Conservation (phyloP, 1,140 invertebrate genomes). For the Leptonema lineaticorne region DNA sequence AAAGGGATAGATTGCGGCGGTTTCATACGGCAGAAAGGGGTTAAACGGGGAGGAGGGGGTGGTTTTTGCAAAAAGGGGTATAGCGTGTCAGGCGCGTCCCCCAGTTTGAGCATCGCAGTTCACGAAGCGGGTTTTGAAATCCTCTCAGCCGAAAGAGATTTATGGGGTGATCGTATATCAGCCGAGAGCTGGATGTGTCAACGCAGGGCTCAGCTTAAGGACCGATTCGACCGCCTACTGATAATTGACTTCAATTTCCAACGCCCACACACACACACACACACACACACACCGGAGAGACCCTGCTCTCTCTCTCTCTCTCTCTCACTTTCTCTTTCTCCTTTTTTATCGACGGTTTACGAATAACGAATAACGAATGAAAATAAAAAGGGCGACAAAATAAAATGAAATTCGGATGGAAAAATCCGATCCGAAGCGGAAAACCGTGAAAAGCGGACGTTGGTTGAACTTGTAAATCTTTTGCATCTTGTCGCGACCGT, state of each 20-base stretch:
- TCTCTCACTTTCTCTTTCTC: too few species aligned
- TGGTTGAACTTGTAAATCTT: too few species aligned
- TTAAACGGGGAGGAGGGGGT: neutral
- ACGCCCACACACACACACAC: too few species aligned
- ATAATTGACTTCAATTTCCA: slow-evolving; percentile 29
- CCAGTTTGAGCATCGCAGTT: slow-evolving; percentile 19
- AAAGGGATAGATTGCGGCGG: neutral
- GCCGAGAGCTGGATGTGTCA: slow-evolving; percentile 32
- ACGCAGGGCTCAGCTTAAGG: slow-evolving; percentile 23
- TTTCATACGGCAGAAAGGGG: neutral
- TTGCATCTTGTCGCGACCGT: too few species aligned
- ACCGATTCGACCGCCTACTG: slow-evolving; percentile 4
- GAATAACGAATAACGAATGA: slow-evolving; percentile 21
- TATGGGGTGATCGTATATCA: slow-evolving; percentile 37
- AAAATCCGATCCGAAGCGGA: too few species aligned
- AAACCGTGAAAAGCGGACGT: too few species aligned
- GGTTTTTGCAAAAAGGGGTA: slow-evolving; percentile 1
- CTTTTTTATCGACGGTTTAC: slow-evolving; percentile 5
- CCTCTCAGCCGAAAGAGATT: slow-evolving; percentile 39
- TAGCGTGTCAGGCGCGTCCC: slow-evolving; percentile 27
- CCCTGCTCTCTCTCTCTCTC: too few species aligned
- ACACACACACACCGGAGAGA: too few species aligned
- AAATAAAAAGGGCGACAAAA: too few species aligned
- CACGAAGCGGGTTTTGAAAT: slow-evolving; percentile 28
- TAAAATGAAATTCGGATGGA: too few species aligned